These are phyloP conservation scores for Embidobia sp. DNA, from an alignment of 2,888 invertebrate genomes.

Conservation along the genomic window DNA sequence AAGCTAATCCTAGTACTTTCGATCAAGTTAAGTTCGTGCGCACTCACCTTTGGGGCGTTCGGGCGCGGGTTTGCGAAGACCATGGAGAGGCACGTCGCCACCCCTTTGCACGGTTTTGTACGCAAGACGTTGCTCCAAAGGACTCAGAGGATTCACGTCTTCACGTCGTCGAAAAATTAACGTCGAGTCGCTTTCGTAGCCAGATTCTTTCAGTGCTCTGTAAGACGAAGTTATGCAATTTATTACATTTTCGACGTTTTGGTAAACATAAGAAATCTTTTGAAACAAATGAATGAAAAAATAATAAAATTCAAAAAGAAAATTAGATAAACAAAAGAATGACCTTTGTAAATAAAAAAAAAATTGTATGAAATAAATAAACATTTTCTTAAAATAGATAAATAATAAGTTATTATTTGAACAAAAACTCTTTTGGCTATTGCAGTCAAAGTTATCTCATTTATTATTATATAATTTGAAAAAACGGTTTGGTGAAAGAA, in stretches of 20 bases:
- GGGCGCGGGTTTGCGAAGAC: conserved; percentile 95
- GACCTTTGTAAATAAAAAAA: too few species aligned
- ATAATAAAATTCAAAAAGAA: too few species aligned
- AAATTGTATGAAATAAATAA: background rate
- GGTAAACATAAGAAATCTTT: too few species aligned
- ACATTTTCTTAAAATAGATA: background rate
- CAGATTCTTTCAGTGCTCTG: conserved; percentile 92
- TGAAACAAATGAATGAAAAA: too few species aligned
- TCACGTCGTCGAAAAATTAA: conserved; percentile 91
- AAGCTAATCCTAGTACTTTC: conserved; percentile 49
- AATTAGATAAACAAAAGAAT: too few species aligned
- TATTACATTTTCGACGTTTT: conserved; percentile 5
- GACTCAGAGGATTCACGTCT: conserved; percentile 87
- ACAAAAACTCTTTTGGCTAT: too few species aligned
- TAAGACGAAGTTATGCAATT: conserved; percentile 10
- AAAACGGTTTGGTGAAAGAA: too few species aligned
- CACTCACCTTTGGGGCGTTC: conserved; percentile 89
- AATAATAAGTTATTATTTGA: too few species aligned
- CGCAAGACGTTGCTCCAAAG: conserved; percentile 91
- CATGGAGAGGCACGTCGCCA: conserved; percentile 96
- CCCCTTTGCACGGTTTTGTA: conserved; percentile 96
- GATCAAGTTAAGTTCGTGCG: conserved; percentile 27
- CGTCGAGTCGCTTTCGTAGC: conserved; percentile 95
- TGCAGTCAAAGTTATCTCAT: too few species aligned
- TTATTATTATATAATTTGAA: too few species aligned